Percentiles rank a stretch among this genome's conserved stretches.
These are phyloP conservation scores for Nephila pilipes DNA, from an alignment of 1,140 invertebrate species.

Conservation along the genomic window DNA sequence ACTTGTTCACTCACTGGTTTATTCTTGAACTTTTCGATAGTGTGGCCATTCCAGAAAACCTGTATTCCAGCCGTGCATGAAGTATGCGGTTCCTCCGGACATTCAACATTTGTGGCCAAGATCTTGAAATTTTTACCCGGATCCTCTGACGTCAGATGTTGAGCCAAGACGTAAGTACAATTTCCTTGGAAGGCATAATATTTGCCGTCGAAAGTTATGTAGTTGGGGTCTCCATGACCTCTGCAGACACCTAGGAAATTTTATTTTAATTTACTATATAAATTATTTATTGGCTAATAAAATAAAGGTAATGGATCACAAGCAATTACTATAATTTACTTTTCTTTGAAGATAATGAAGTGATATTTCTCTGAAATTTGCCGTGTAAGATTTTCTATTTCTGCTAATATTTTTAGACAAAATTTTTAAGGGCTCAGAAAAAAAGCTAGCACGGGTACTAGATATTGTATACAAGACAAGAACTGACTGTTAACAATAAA, in stretches of 20 bases:
- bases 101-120: conserved; percentile 85
- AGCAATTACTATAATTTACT: too few relatives aligned
- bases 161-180: conserved; percentile 89
- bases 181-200: conserved; percentile 88
- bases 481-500: too few relatives aligned
- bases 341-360: too few relatives aligned
- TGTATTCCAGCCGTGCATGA: conserved; percentile 86
- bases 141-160: conserved; percentile 83
- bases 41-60: conserved; percentile 85
- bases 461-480: too few relatives aligned
- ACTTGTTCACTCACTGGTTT: conserved; percentile 68
- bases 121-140: conserved; percentile 81
- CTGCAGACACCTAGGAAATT: conserved; percentile 84
- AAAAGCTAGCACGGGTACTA: too few relatives aligned
- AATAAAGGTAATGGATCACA: too few relatives aligned
- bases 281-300: too few relatives aligned
- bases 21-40: conserved; percentile 82
- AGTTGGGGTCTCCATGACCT: conserved; percentile 87
- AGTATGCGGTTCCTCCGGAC: conserved; percentile 82
- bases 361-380: too few relatives aligned
- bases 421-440: too few relatives aligned
- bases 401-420: too few relatives aligned
- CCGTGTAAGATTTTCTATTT: too few relatives aligned
- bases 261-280: background rate
- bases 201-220: conserved; percentile 87